Conservation (phyloP, 2,888 invertebrate species). For the Dichetophora obliterata region DNA sequence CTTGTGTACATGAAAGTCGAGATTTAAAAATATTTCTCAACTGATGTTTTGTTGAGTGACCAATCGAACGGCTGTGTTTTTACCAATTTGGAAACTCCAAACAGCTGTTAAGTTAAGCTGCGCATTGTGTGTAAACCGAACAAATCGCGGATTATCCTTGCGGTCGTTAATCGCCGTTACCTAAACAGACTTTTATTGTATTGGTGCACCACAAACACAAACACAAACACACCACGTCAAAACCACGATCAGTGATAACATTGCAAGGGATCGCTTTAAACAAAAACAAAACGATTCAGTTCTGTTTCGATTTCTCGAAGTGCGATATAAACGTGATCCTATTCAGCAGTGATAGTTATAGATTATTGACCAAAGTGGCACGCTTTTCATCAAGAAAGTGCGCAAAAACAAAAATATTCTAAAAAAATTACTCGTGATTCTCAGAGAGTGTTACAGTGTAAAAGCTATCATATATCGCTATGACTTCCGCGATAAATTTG, state of each 20-base stretch:
- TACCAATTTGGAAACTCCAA: constrained; percentile 46
- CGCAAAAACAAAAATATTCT: too few species aligned
- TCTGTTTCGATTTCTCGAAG: too few species aligned
- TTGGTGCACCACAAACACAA: not conserved
- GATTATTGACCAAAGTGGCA: too few species aligned
- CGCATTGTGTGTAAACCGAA: constrained; percentile 27
- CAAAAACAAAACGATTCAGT: too few species aligned
- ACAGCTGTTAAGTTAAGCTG: constrained; percentile 47
- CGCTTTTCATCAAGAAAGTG: too few species aligned
- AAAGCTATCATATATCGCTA: too few species aligned
- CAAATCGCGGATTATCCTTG: constrained; percentile 4
- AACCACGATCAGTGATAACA: not conserved
- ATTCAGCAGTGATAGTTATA: too few species aligned
- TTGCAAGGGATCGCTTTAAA: not conserved
- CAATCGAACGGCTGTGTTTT: constrained; percentile 29
- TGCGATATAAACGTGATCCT: too few species aligned
- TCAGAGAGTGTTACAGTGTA: too few species aligned
- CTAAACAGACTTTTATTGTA: not conserved
- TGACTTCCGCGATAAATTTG: too few species aligned
- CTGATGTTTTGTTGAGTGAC: constrained; percentile 11
- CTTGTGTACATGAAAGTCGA: constrained; percentile 18
- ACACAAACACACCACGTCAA: not conserved
- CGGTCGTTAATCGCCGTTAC: not conserved
- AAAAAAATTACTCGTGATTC: too few species aligned
- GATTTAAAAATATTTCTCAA: constrained; percentile 23